A percentile compares a stretch with the other conserved stretches of the same genome.
Evolutionary conservation across 2,888 invertebrate species (phyloP).

Genomic region (Campopleginae sp.): DNA sequence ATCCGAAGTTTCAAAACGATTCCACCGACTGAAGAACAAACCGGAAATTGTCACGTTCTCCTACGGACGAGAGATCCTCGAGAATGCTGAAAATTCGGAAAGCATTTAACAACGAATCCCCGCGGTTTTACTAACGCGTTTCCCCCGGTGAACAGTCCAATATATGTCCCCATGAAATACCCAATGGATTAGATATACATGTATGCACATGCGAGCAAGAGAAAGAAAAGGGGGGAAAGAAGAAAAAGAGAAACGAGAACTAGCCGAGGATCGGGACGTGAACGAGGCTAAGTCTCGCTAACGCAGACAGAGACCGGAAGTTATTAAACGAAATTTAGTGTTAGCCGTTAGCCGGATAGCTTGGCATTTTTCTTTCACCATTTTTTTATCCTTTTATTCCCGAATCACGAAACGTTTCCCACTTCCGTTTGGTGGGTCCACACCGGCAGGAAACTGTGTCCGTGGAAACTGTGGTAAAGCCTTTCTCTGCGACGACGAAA

Average conservation of each 20-base stretch:
- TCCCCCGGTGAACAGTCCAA: slow-evolving; percentile 19
- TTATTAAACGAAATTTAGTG: slow-evolving; percentile 80
- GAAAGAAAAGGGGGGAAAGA: slow-evolving; percentile 70
- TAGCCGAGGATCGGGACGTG: slow-evolving; percentile 54
- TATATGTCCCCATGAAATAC: slow-evolving; percentile 65
- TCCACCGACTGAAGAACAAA: not conserved
- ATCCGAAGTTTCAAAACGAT: slow-evolving; percentile 10
- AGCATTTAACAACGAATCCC: slow-evolving; percentile 58
- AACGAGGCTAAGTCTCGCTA: slow-evolving; percentile 49
- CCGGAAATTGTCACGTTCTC: slow-evolving; percentile 51
- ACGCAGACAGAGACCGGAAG: slow-evolving; percentile 71
- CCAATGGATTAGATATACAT: slow-evolving; percentile 51
- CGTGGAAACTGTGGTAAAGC: slow-evolving; percentile 41
- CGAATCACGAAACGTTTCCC: slow-evolving; percentile 48
- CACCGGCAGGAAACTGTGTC: slow-evolving; percentile 39
- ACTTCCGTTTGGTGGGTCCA: slow-evolving; percentile 34
- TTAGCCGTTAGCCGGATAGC: slow-evolving; percentile 71
- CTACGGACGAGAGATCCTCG: slow-evolving; percentile 15
- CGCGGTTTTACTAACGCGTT: slow-evolving; percentile 32
- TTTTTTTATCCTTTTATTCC: slow-evolving; percentile 35
- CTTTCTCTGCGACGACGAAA: slow-evolving; percentile 1
- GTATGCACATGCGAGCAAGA: slow-evolving; percentile 62
- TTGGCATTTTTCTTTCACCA: slow-evolving; percentile 25
- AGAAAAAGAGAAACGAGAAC: slow-evolving; percentile 56
- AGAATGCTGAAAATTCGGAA: slow-evolving; percentile 45